Base-by-base conservation (phyloP, 2,888 invertebrate species). In the Polydrusus tereticollis region DNA sequence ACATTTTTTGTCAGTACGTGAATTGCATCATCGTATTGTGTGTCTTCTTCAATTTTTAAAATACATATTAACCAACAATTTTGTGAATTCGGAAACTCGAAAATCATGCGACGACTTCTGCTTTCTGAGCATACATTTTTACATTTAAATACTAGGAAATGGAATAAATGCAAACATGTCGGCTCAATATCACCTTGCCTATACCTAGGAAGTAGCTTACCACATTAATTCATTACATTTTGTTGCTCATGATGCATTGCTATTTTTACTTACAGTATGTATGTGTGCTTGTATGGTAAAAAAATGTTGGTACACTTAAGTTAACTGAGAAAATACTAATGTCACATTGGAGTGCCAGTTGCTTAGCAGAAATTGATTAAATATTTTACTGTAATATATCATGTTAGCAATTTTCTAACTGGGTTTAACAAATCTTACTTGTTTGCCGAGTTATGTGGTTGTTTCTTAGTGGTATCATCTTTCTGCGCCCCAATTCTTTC, bases 41-140 rank as follows among this genome's bases (percentile, higher is more conserved):
- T 64, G 21, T 38, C 16, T 50, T 64, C 16, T 38, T 14, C 8
- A n/a, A 29, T 33, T 52, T 38, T 23, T 23, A 43, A 43, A 57
- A 41, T 43, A 26, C 18, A 1, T 26, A 29, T 26, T 41, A 33
- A 36, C 12, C 26, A 26, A 55, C 36, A 12, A 43, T 26, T 14
- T 23, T 62, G 20, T 66, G 55, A 23, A 21, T 45, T 43, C 18
- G 33, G 26, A 45, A 57, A 23, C 45, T 45, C 29, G n/a, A 18
- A 14, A 23, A 52, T 64, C 74, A 76, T 76, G 76, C 77, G 80
- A 78, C 75, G 78, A 80, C 80, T 81, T 81, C 80, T 80, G 79
- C 79, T 79, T 78, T 77, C 78, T 72, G 50, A 12, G 47, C 41
- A 33, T 23, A 23, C 43, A 36, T 52, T 2, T 52, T 62, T 29